Evolutionary conservation across 2,113 vertebrate species (phyloP), one percentile per base, ranked within the genome.

Genomic region (Boleophthalmus pectinirostris): DNA sequence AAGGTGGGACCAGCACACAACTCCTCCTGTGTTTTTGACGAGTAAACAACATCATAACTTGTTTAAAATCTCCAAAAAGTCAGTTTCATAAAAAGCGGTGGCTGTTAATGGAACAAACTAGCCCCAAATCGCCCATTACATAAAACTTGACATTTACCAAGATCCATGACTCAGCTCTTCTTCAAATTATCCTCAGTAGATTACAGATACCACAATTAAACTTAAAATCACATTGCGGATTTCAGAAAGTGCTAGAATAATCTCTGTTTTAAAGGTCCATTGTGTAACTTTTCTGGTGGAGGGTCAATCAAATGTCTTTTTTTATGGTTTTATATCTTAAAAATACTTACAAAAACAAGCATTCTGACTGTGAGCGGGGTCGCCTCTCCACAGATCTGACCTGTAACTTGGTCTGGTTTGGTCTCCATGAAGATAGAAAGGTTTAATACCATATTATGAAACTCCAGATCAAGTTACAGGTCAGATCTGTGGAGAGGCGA

Each of bases 101-200:
- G 7, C 51, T 9, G 8, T 9, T 3, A 54, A 54, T n/a, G 51
- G n/a, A 21, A n/a, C 51, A n/a, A n/a, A 54, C 51, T 2, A 21
- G 20, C n/a, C 20, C 20, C 51, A 54, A 54, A n/a, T 21, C n/a
- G 20, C 7, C 51, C 51, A 54, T 54, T 54, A 54, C 51, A n/a
- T 21, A 54, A 54, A 54, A 54, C 51, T 3, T 54, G 51, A 54
- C 7, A 54, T 54, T 54, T 54, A 54, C 51, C 20, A 54, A 33
- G 57, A 35, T n/a, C 35, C 68, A 70, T 45, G 18, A 64, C 73
- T 51, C 69, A 29, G 45, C 45, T 35, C 54, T 70, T 74, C 1
- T 1, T 46, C 11, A 15, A 46, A 46, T 23, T 7, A 20, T 57
- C 64, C 56, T 67, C 24, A 54, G 35, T 53, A 29, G 46, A 4